Conservation (phyloP, 2,888 invertebrate genomes). For the Leptarthrus brevirostris region DNA sequence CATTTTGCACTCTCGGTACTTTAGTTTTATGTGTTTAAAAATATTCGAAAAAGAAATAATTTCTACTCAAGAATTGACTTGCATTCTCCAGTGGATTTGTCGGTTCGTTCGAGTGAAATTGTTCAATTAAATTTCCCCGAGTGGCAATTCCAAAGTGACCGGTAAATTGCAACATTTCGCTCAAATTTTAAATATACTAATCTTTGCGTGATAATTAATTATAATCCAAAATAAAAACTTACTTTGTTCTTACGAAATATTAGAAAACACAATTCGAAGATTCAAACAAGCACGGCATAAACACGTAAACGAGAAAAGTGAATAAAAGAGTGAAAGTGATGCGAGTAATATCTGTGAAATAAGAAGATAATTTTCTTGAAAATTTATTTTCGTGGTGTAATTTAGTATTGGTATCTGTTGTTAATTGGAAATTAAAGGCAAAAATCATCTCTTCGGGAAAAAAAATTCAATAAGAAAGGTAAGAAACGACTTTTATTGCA, state of each 20-base stretch:
- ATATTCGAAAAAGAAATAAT: neutral
- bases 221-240: too few species aligned
- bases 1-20: neutral
- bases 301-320: constrained; percentile 41
- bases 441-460: neutral
- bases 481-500: neutral
- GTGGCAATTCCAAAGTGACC: neutral
- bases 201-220: too few species aligned
- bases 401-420: neutral
- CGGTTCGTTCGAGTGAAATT: constrained; percentile 12
- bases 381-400: constrained; percentile 19
- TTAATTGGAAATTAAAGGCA: constrained; percentile 11
- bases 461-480: constrained; percentile 10
- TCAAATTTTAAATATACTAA: too few species aligned
- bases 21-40: neutral
- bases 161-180: neutral
- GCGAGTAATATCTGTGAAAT: constrained; percentile 39
- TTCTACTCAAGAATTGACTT: neutral
- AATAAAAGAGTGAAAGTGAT: constrained; percentile 46
- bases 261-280: too few species aligned
- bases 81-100: neutral
- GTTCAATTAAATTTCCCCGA: neutral
- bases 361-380: constrained; percentile 38
- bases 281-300: neutral
- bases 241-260: too few species aligned